Evolutionary conservation across 2,797 vertebrate species (phyloP), one percentile per base, ranked within the genome.

Genomic region (Myotis vivesi): DNA sequence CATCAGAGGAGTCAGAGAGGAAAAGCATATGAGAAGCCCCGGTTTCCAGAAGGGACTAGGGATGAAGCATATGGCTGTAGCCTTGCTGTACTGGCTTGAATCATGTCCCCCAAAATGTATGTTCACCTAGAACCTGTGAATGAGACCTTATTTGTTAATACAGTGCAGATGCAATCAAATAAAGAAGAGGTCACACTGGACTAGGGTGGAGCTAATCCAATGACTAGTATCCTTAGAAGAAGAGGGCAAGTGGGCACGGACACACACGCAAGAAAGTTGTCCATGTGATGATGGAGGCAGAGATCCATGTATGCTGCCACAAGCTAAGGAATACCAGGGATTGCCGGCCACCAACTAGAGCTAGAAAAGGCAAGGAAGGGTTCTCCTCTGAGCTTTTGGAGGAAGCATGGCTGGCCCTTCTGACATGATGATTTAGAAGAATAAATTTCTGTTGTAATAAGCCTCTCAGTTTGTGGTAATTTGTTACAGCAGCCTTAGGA

Each of bases 231-330:
- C 19, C 55, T 85, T 68, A 28, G 8, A 33, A 75, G 25, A 28
- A 57, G 38, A 41, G 28, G n/a, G 2, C 22, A 68, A 55, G 11
- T 68, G 49, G 46, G 75, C 25, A 81, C 11, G 57, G 55, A 69
- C 4, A 19, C 20, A 75, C 44, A 55, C 0, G n/a, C 23, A 89
- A 64, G 55, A 33, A 59, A 79, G 30, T 15, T 2, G 8, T 36
- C 3, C n/a, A 0, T 0, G 0, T 9, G 30, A 44, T 4, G 57
- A 36, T 5, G 22, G n/a, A 53, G 51, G 33, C 13, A 30, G 49
- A 86, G 28, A 51, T 1, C 33, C 2, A 1, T 11, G 20, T 0
- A 46, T 2, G 30, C 8, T 2, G 4, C 69, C 76, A 22, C 1
- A 9, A 38, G 11, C 3, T 51, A 53, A 17, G n/a, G 28, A 53